phyloP scores from a whole-genome alignment of 2,888 invertebrate genomes.

The Aleiodes alternator region DNA sequence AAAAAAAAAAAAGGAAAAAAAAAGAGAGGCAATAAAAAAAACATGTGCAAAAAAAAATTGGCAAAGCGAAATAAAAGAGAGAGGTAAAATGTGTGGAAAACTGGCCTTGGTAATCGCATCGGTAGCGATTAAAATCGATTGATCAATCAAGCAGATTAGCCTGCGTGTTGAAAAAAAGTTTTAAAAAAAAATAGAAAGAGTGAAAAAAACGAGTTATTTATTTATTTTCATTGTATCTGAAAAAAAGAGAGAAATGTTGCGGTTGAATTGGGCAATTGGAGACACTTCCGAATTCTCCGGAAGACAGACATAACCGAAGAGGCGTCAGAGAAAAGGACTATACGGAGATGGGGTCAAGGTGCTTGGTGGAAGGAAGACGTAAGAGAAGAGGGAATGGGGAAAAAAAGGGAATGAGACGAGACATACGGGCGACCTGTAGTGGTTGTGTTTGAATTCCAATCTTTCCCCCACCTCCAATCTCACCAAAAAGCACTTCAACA shows the following conservation, averaged over 20 bases:
- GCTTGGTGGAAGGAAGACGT: conserved; percentile 44
- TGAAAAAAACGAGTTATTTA: not conserved
- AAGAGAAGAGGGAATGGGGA: conserved; percentile 35
- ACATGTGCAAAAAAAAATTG: not conserved
- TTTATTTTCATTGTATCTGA: conserved; percentile 15
- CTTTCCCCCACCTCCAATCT: conserved; percentile 8
- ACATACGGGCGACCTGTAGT: conserved; percentile 50
- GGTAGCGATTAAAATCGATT: conserved; percentile 26
- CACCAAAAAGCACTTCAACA: not conserved
- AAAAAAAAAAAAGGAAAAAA: conserved; percentile 30
- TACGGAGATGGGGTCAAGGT: conserved; percentile 43
- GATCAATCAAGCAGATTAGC: conserved; percentile 28
- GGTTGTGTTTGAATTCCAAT: conserved; percentile 45
- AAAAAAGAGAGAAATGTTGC: conserved; percentile 17
- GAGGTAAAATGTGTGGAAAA: conserved; percentile 15
- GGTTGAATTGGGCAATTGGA: conserved; percentile 34
- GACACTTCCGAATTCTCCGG: conserved; percentile 46
- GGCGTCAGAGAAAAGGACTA: conserved; percentile 36
- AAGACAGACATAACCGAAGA: conserved; percentile 41
- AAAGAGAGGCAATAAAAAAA: conserved; percentile 8
- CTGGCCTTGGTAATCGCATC: conserved; percentile 37
- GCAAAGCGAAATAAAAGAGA: conserved; percentile 11
- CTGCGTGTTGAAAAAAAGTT: conserved; percentile 5
- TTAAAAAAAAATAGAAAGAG: not conserved
- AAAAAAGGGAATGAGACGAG: conserved; percentile 42